Evolutionary conservation across 2,113 vertebrate species (phyloP).

Genomic region (Chloropsis cyanopogon): DNA sequence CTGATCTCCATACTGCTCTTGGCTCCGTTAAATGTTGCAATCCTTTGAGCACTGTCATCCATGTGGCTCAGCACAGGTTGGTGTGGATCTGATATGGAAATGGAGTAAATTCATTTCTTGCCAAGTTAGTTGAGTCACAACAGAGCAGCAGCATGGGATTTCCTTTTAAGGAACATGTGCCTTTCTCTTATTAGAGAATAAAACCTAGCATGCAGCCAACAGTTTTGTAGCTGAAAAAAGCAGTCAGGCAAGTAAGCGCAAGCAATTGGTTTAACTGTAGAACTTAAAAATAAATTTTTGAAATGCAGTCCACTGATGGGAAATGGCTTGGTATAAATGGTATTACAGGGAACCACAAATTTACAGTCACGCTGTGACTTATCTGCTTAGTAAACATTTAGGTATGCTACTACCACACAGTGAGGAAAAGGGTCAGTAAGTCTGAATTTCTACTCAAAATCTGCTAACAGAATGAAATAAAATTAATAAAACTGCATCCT

Average conservation of each 20-base stretch:
- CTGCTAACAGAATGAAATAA: background rate
- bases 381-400: background rate
- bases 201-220: background rate
- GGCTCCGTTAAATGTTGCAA: background rate
- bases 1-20: rapidly evolving
- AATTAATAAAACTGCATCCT: background rate
- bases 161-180: background rate
- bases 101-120: background rate
- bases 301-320: background rate
- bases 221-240: background rate
- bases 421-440: background rate
- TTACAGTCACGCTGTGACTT: background rate
- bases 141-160: background rate
- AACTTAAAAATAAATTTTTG: background rate
- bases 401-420: background rate
- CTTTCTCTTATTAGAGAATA: background rate
- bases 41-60: background rate
- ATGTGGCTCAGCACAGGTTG: background rate
- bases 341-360: background rate
- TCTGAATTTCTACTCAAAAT: background rate
- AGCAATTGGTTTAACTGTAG: background rate
- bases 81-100: background rate
- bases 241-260: background rate
- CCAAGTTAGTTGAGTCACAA: slow-evolving; percentile 24
- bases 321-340: background rate